Evolutionary conservation across 2,888 invertebrate genomes (phyloP).

Genomic region (Rhyacophila evoluta): DNA sequence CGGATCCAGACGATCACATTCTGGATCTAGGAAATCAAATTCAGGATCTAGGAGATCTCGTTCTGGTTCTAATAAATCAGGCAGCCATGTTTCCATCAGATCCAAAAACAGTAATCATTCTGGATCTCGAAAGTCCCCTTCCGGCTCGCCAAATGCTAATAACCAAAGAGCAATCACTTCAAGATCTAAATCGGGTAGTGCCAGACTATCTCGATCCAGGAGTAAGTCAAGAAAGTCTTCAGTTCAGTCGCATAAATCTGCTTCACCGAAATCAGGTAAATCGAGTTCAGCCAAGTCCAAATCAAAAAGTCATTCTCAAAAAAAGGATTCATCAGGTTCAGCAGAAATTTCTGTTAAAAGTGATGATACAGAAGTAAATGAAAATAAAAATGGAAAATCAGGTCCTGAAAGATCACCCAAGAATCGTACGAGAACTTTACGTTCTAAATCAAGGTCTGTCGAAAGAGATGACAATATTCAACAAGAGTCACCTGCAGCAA

Average conservation of each 20-base stretch:
- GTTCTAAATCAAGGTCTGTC: conserved; percentile 57
- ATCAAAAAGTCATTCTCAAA: conserved; percentile 57
- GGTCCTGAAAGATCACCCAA: conserved; percentile 54
- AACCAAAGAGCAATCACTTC: conserved; percentile 43
- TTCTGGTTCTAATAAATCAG: conserved; percentile 54
- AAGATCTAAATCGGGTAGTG: conserved; percentile 54
- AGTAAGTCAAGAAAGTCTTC: conserved; percentile 55
- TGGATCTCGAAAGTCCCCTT: conserved; percentile 57
- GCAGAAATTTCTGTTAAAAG: conserved; percentile 19
- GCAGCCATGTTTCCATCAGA: conserved; percentile 35
- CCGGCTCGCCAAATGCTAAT: conserved; percentile 56
- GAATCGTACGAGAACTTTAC: conserved; percentile 52
- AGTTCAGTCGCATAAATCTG: conserved; percentile 53
- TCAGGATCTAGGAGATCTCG: conserved; percentile 58
- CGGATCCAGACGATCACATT: conserved; percentile 53
- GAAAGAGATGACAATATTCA: conserved; percentile 54
- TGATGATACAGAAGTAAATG: conserved; percentile 30
- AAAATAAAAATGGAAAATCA: conserved; percentile 56
- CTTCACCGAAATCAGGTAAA: conserved; percentile 56
- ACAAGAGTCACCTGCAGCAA: conserved; percentile 53
- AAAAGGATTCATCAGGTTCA: conserved; percentile 53
- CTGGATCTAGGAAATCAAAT: conserved; percentile 56
- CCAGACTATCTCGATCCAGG: conserved; percentile 54
- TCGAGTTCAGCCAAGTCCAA: conserved; percentile 57
- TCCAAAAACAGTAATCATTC: conserved; percentile 56